Evolutionary conservation across 2,888 invertebrate genomes (phyloP).

Genomic region (Cremastinae sp.): DNA sequence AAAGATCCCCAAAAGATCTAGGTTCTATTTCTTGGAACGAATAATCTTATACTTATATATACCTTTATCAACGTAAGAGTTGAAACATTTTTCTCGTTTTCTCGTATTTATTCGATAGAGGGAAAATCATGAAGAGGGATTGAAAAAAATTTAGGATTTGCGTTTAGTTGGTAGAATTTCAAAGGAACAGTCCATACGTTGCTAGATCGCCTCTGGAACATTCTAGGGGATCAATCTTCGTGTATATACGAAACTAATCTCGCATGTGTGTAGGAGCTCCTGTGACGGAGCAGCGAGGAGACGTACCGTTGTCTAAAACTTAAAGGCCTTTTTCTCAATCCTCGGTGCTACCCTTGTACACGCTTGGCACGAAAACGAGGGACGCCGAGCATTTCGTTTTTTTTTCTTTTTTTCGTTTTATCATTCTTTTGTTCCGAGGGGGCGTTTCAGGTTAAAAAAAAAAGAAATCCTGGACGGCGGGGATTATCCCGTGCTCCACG

Average conservation of each 20-base stretch:
- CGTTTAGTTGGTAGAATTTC: background rate
- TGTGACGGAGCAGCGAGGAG: conserved; percentile 8
- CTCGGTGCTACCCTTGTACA: background rate
- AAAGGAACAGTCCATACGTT: background rate
- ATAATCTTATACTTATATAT: no score
- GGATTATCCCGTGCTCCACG: conserved; percentile 1
- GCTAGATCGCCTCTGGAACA: conserved; percentile 31
- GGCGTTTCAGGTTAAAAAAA: background rate
- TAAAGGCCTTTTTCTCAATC: conserved; percentile 22
- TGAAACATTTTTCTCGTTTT: no score
- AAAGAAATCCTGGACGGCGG: conserved; percentile 3
- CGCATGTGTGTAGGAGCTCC: conserved; percentile 22
- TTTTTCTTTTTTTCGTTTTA: no score
- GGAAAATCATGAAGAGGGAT: no score
- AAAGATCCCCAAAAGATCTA: no score
- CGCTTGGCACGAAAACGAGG: background rate
- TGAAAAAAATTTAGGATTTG: background rate
- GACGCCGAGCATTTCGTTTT: no score
- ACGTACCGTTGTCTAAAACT: conserved; percentile 27
- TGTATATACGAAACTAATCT: conserved; percentile 56
- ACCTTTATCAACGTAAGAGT: no score
- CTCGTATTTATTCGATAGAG: no score
- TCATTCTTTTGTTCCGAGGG: background rate
- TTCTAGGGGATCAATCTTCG: conserved; percentile 54
- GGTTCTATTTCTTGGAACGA: no score